phyloP scores from a whole-genome alignment of 1,140 invertebrate genomes.

The Harpegnathos saltator region DNA sequence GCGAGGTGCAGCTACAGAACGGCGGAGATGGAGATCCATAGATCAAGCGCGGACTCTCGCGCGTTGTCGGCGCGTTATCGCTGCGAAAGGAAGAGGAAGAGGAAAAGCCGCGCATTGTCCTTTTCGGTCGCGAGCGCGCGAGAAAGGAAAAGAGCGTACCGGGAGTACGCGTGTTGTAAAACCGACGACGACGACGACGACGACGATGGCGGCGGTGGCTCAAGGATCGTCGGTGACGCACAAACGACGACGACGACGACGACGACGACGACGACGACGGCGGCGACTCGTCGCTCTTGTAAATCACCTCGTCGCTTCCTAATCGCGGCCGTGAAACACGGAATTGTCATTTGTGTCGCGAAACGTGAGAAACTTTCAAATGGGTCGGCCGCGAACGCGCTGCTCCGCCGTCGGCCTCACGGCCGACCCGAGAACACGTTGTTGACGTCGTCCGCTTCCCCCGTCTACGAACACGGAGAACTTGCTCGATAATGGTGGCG shows the following conservation, averaged over 20 bases:
- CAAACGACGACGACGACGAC: conserved; percentile 25
- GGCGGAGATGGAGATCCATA: conserved; percentile 18
- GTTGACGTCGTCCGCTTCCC: conserved; percentile 12
- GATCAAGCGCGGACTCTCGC: conserved; percentile 26
- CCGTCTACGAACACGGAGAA: conserved; percentile 1
- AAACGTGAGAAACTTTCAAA: conserved; percentile 79
- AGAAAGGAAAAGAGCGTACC: conserved; percentile 18
- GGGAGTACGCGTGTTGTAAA: not conserved
- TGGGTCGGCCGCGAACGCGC: conserved; percentile 47
- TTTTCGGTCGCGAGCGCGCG: conserved; percentile 39
- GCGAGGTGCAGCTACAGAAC: not conserved
- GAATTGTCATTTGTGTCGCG: conserved; percentile 77
- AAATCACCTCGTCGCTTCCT: conserved; percentile 57
- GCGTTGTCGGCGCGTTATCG: conserved; percentile 48
- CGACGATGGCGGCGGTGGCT: not conserved
- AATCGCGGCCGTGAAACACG: conserved; percentile 73
- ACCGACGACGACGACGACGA: conserved; percentile 19
- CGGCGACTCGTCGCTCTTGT: conserved; percentile 40
- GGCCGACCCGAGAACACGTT: conserved; percentile 38
- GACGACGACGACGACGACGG: too few relatives aligned
- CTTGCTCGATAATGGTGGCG: not conserved
- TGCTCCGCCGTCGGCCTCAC: conserved; percentile 3
- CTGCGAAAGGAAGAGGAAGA: conserved; percentile 54
- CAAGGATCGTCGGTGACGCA: conserved; percentile 50
- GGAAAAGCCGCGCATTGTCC: conserved; percentile 50